phyloP scores from a whole-genome alignment of 2,113 vertebrate genomes.

The Bos taurus region DNA sequence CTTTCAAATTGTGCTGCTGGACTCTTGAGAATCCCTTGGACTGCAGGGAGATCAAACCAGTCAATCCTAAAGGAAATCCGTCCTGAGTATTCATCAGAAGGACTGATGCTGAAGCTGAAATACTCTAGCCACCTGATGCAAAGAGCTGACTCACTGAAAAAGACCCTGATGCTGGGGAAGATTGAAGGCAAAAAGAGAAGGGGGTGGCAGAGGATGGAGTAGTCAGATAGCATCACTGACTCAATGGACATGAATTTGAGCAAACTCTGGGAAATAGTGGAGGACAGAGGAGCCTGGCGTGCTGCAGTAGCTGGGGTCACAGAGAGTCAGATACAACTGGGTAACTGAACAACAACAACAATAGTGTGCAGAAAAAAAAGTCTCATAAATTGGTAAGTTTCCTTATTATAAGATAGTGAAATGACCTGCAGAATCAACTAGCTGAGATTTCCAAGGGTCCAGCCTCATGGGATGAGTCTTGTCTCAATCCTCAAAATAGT shows the following conservation, averaged over 20 bases:
- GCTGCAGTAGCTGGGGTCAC: background rate
- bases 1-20: no score
- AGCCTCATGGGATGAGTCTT: background rate
- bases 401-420: background rate
- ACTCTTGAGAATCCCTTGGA: background rate
- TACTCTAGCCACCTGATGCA: background rate
- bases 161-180: background rate
- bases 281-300: background rate
- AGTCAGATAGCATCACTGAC: background rate
- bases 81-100: background rate
- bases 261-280: background rate
- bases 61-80: background rate
- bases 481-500: background rate
- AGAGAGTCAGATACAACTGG: fast-evolving
- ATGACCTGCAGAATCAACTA: background rate
- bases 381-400: background rate
- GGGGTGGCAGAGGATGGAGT: background rate
- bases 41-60: background rate
- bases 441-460: background rate
- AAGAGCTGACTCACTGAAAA: background rate
- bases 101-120: background rate
- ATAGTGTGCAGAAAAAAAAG: background rate
- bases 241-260: background rate
- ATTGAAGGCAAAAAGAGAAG: background rate
- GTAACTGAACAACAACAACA: background rate